Base-by-base conservation (phyloP, 2,888 invertebrate species). In the Hirtodrosophila confusa region DNA sequence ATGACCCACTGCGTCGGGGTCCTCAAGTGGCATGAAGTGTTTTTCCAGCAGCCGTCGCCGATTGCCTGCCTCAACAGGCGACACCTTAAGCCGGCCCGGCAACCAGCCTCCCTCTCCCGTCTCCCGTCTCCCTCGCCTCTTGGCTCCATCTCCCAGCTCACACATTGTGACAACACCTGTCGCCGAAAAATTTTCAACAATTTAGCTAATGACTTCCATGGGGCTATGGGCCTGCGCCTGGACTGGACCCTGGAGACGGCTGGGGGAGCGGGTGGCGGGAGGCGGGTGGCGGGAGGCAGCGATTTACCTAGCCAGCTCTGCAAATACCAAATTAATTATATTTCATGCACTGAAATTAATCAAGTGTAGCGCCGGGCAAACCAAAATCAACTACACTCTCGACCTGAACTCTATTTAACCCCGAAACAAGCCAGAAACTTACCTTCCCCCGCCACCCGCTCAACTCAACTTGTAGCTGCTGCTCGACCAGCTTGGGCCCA, bases 281-380 rank as follows among this genome's bases (percentile, higher is more conserved):
- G 17, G 17, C 17, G 17, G 17, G 17, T 2, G 17, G 17, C 17
- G 17, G 17, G 17, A 17, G 6, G 27, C 27, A 27, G 27, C 27
- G 27, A 27, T 27, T 27, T 27, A 27, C 27, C 63, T 54, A 55
- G 62, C 49, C 51, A 53, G 37, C 48, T 65, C 61, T 63, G 76
- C 68, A 83, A 80, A 86, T 86, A 75, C 66, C 69, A 86, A 86
- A 86, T 85, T 86, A 86, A 86, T 86, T 86, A 86, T 85, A 82
- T 86, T 74, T 65, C 82, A 80, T 86, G 85, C 84, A 85, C 69
- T 63, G 80, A 83, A 86, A 86, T 86, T 86, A 86, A 86, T 86
- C 86, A 86, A 82, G 76, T 73, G 83, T 51, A 53, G 62, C 70
- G 69, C 43, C 51, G 35, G 12, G 61, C 55, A 67, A 58, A 66